Evolutionary conservation across 2,113 vertebrate genomes (phyloP).

Genomic region (Tursiops truncatus): DNA sequence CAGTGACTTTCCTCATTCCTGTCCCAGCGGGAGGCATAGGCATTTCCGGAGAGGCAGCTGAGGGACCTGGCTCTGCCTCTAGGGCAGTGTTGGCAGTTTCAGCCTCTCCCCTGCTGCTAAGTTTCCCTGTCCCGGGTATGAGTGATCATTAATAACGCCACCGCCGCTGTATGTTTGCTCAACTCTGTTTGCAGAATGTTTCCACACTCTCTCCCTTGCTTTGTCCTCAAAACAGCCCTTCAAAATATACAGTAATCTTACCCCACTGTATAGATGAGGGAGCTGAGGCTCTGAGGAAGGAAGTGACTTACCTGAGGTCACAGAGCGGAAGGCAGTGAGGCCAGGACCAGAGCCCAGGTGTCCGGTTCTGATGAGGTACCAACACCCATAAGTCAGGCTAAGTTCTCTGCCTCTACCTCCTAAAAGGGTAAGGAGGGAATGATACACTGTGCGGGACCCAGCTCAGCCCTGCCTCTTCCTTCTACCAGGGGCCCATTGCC

Average conservation of each 20-base stretch:
- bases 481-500: background rate
- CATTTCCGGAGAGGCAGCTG: background rate
- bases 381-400: background rate
- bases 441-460: accelerated
- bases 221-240: background rate
- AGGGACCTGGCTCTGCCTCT: background rate
- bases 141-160: background rate
- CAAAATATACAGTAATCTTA: background rate
- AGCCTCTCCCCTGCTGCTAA: no score
- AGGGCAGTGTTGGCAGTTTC: background rate
- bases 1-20: background rate
- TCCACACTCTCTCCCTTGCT: background rate
- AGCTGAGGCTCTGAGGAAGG: background rate
- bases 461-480: background rate
- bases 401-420: background rate
- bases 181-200: background rate
- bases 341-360: background rate
- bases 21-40: background rate
- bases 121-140: background rate
- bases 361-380: background rate
- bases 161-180: background rate
- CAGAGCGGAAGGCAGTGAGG: background rate
- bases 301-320: background rate
- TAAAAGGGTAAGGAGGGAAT: background rate
- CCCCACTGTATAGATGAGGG: background rate